Conservation (phyloP, 2,797 vertebrate species). For the Diceros bicornis region DNA sequence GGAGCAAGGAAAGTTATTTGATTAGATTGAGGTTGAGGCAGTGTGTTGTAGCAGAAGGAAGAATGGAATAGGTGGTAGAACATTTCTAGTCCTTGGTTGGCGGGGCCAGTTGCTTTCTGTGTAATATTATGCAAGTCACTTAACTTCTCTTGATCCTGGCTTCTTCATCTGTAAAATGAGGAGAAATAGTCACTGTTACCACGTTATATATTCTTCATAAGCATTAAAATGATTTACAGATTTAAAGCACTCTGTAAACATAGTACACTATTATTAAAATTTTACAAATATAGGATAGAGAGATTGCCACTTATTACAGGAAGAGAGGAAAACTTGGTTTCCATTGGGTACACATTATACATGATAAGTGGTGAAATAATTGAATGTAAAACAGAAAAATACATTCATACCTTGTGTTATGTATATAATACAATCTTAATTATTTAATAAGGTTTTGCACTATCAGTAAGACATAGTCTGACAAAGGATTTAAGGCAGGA, state of each 20-base stretch:
- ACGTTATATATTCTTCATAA: not conserved
- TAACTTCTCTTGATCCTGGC: conserved; percentile 9
- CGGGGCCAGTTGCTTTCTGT: not conserved
- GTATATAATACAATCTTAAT: not conserved
- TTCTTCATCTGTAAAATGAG: conserved; percentile 47
- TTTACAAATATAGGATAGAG: not conserved
- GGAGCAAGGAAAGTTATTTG: not conserved
- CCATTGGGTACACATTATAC: not conserved
- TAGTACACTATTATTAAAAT: not conserved
- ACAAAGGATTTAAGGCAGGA: not conserved
- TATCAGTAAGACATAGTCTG: not conserved
- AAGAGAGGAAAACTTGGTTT: conserved; percentile 32
- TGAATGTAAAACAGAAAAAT: conserved; percentile 44
- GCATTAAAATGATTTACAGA: not conserved
- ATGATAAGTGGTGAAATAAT: conserved; percentile 20
- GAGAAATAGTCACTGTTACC: not conserved
- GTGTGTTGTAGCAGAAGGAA: not conserved
- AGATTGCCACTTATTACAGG: not conserved
- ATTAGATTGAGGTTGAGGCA: not conserved
- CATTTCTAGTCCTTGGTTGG: not conserved
- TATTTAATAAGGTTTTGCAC: conserved; percentile 28
- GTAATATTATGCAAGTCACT: not conserved
- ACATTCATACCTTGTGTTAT: not conserved
- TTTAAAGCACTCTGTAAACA: not conserved
- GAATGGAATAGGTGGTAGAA: not conserved